A percentile compares a stretch with the other conserved stretches of the same genome.
Conservation (phyloP, 2,797 vertebrate species). For the Pelodytes ibericus region DNA sequence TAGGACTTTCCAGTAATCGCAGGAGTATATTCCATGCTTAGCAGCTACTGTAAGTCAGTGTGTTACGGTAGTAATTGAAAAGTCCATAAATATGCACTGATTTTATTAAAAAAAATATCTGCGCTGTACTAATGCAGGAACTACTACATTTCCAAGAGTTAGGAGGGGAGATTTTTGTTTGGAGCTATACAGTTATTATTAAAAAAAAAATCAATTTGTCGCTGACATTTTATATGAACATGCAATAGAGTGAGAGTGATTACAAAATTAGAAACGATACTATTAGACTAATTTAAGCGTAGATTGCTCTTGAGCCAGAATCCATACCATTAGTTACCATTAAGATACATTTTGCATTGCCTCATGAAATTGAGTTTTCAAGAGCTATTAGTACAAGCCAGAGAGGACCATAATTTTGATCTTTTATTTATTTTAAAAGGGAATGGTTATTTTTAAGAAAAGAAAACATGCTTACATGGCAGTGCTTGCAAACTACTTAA, state of each 20-base stretch:
- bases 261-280: slow-evolving; percentile 17
- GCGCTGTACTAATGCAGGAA: neutral
- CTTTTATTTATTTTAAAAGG: neutral
- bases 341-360: slow-evolving; percentile 41
- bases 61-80: neutral
- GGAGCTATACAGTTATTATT: slow-evolving; percentile 5
- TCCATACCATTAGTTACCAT: slow-evolving; percentile 38
- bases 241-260: neutral
- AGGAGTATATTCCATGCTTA: neutral
- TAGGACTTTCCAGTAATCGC: neutral
- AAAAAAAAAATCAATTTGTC: slow-evolving; percentile 27
- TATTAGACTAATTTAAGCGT: slow-evolving; percentile 5
- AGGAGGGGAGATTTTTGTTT: slow-evolving; percentile 14
- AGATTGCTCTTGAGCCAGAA: slow-evolving; percentile 14
- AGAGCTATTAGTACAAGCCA: slow-evolving; percentile 26
- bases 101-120: neutral
- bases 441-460: too few species aligned
- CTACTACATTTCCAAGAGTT: neutral
- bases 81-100: neutral
- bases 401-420: slow-evolving; percentile 3
- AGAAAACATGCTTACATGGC: too few species aligned
- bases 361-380: slow-evolving; percentile 17
- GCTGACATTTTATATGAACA: slow-evolving; percentile 15
- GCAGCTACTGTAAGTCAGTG: neutral
- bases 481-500: too few species aligned